Evolutionary conservation across 2,888 invertebrate genomes (phyloP), one percentile per base, ranked within the genome.

Genomic region (Cephonodes hylas): DNA sequence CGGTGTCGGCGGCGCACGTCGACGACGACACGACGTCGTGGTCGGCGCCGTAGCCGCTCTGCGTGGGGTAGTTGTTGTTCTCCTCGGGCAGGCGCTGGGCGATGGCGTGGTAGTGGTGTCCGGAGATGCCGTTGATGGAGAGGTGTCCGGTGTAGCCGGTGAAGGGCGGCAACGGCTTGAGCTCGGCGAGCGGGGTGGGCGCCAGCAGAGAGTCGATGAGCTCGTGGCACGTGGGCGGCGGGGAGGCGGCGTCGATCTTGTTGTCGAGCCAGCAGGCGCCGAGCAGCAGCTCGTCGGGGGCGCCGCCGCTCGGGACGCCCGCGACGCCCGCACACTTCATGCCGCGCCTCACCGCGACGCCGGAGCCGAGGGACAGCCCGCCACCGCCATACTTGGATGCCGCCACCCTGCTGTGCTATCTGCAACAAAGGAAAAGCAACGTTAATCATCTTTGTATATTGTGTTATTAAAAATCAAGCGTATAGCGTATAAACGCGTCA

Each of bases 81-180:
- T 96, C 96, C 76, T 96, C 95, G 3, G 95, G 95, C 58, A 95
- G 91, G 62, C 95, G 93, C 82, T 95, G 95, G 0, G 97, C 96
- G 81, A 97, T 96, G 71, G 96, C 95, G 83, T 97, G 96, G 83
- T 96, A 97, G 81, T 97, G 97, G 81, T 96, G 97, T 1, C 97
- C 97, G 60, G 96, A 96, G 76, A 97, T 97, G 61, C 97, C 97
- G 87, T 97, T 97, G 84, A 97, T 97, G 72, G 96, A 96, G 64
- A 97, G 90, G 76, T 97, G 96, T 0, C 96, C 96, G 18, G 97
- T 96, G 87, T 97, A 97, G 27, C 96, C 96, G 48, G 96, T 96
- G 85, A 97, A 97, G 4, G 97, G 97, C 3, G 97, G 97, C 71
- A 97, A 91, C 8, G 91, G 91, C 81, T 97, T 97, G 67, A 97